phyloP scores from a whole-genome alignment of 2,113 vertebrate species.

The Marmota monax region DNA sequence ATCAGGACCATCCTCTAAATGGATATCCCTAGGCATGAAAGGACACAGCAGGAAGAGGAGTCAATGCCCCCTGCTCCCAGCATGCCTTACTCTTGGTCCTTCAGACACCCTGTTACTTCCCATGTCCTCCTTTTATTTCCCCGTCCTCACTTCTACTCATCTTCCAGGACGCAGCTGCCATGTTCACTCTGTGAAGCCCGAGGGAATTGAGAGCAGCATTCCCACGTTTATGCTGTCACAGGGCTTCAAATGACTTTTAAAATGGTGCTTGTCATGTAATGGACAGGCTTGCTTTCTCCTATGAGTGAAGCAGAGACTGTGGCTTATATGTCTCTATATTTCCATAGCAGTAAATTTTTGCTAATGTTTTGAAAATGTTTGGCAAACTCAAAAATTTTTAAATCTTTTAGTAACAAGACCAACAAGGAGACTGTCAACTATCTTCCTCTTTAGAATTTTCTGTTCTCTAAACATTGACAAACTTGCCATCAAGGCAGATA shows the following conservation, averaged over 20 bases:
- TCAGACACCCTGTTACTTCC: neutral
- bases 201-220: neutral
- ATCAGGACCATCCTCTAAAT: neutral
- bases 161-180: neutral
- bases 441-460: conserved; percentile 42
- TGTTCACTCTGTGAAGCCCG: neutral
- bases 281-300: neutral
- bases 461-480: conserved; percentile 20
- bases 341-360: neutral
- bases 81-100: neutral
- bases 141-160: neutral
- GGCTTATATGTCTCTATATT: neutral
- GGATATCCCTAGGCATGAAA: neutral
- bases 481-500: neutral
- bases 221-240: neutral
- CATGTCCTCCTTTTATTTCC: neutral
- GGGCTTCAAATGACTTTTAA: neutral
- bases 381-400: conserved; percentile 32
- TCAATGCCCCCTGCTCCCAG: neutral
- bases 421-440: neutral
- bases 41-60: neutral
- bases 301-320: neutral
- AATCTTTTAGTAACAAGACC: neutral
- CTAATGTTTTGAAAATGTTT: conserved; percentile 17
- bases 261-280: neutral